Evolutionary conservation across 2,888 invertebrate species (phyloP).

Genomic region (Auanema freiburgensis): DNA sequence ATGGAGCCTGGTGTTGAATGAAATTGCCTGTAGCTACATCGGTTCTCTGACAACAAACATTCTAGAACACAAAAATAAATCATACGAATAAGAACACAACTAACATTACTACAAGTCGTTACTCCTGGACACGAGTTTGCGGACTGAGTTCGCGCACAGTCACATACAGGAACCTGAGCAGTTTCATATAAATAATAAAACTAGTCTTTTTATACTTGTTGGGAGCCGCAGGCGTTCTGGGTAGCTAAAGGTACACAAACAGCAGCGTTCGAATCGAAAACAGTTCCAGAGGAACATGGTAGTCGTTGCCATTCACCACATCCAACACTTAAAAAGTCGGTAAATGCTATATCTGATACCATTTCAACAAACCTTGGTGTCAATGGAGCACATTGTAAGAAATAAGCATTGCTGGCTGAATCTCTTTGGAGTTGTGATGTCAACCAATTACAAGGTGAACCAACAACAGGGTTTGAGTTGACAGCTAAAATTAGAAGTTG

Average conservation of each 20-base stretch:
- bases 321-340: slow-evolving; percentile 48
- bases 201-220: slow-evolving; percentile 2
- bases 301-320: slow-evolving; percentile 62
- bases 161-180: slow-evolving; percentile 39
- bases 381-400: slow-evolving; percentile 59
- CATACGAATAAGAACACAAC: neutral
- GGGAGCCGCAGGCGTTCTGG: slow-evolving; percentile 19
- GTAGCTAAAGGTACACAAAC: slow-evolving; percentile 37
- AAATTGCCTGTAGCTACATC: slow-evolving; percentile 30
- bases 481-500: slow-evolving; percentile 26
- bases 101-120: slow-evolving; percentile 43
- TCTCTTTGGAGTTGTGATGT: slow-evolving; percentile 47
- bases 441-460: slow-evolving; percentile 56
- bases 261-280: slow-evolving; percentile 27
- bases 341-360: too few relatives aligned
- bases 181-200: neutral
- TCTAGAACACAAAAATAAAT: slow-evolving; percentile 29
- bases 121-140: slow-evolving; percentile 48
- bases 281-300: slow-evolving; percentile 52
- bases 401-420: slow-evolving; percentile 40
- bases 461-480: slow-evolving; percentile 36
- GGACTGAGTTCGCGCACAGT: slow-evolving; percentile 34
- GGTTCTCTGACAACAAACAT: slow-evolving; percentile 48
- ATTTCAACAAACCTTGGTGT: slow-evolving; percentile 51
- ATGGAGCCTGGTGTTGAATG: slow-evolving; percentile 42